phyloP scores from a whole-genome alignment of 2,797 vertebrate genomes.

The Gastrophryne carolinensis region DNA sequence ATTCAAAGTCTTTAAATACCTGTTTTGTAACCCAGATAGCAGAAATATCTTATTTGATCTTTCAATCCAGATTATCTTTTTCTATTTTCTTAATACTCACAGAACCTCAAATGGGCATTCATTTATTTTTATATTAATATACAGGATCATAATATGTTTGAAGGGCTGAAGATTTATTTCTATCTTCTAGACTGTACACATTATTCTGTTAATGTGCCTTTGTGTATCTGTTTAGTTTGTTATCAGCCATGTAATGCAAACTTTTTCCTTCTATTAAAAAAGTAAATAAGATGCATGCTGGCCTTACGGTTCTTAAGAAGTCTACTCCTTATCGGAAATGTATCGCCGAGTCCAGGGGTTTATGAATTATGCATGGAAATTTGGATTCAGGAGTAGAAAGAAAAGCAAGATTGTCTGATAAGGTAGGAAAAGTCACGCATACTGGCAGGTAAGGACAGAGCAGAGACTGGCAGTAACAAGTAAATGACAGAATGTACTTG shows the following conservation, averaged over 20 bases:
- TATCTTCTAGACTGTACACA: background rate
- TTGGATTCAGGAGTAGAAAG: constrained; percentile 32
- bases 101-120: background rate
- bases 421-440: constrained; percentile 17
- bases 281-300: background rate
- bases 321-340: constrained; percentile 9
- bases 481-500: constrained; percentile 11
- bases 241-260: background rate
- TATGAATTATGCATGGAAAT: constrained; percentile 44
- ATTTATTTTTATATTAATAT: too few relatives aligned
- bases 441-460: constrained; percentile 44
- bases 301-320: constrained; percentile 2
- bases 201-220: background rate
- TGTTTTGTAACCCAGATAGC: too few relatives aligned
- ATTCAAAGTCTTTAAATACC: too few relatives aligned
- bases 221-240: background rate
- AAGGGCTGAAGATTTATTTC: background rate
- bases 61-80: background rate
- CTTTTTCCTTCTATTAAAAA: background rate
- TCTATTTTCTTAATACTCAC: background rate
- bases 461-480: background rate
- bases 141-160: too few relatives aligned
- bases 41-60: too few relatives aligned
- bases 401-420: constrained; percentile 11
- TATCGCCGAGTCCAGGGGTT: constrained; percentile 21